Base-by-base conservation (phyloP, 2,113 vertebrate species). In the Dendropsophus ebraccatus region DNA sequence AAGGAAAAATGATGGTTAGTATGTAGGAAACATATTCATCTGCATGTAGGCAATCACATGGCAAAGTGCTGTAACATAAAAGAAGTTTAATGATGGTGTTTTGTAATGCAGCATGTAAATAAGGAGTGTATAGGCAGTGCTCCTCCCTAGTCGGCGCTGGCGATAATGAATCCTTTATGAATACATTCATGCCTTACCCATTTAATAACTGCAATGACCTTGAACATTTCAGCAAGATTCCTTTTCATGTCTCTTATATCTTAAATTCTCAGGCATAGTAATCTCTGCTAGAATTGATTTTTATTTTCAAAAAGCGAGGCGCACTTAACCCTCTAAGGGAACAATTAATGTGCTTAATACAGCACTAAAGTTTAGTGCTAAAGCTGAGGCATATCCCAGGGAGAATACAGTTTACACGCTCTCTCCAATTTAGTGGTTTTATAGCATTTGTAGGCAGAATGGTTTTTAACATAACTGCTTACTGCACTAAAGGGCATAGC, bases 301-400 rank as follows among this genome's bases (percentile, higher is more conserved):
- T 81, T 81, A 62, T 81, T 81, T 56, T 56, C 56, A 58, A 80
- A 76, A 80, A 79, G 9, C 50, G 77, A 73, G 35, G 76, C 21
- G 19, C 32, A 19, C 52, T 81, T 86, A 81, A 81, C 85, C 85
- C 85, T 86, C 85, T 81, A 37, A 86, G 85, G 85, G 69, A 81
- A 86, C 85, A 86, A 86, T 86, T 86, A 86, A 86, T 72, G 79
- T 86, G 85, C 77, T 86, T 86, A 86, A 47, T 81, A 60, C 78
- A 62, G 77, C 67, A 81, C 78, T 81, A 86, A 86, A 86, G 67
- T 81, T 86, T 86, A 86, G 85, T 52, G 37, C 47, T 81, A 77
- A 86, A 81, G 81, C 85, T 74, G 25, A 62, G 67, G 78, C 52
- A 19, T 81, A 86, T 81, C 14, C 75, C 78, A 54, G 17, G 23